These are phyloP conservation scores for Pipistrellus pygmaeus DNA, from an alignment of 2,797 vertebrate species.

Conservation along the genomic window DNA sequence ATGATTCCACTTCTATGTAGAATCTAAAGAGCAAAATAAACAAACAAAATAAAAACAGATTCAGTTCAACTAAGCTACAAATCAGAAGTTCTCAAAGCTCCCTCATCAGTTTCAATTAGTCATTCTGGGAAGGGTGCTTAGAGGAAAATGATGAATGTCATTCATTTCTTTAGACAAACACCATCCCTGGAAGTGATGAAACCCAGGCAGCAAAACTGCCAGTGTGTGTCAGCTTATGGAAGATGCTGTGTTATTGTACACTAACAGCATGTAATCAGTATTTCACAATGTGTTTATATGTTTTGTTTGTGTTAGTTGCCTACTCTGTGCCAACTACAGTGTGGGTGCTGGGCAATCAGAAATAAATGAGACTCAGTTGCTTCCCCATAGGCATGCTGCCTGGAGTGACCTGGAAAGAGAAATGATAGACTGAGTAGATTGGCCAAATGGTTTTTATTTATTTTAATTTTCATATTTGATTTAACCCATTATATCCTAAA, in stretches of 20 bases:
- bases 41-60: no score
- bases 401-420: not conserved
- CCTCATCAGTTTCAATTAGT: no score
- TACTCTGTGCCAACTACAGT: not conserved
- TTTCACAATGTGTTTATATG: not conserved
- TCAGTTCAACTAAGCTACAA: no score
- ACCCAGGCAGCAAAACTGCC: not conserved
- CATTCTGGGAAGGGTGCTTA: no score
- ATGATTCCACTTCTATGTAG: no score
- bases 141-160: not conserved
- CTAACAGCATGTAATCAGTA: not conserved
- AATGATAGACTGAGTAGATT: not conserved
- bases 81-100: no score
- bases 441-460: not conserved
- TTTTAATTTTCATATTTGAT: not conserved
- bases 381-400: not conserved
- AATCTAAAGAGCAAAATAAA: no score
- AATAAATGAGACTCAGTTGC: not conserved
- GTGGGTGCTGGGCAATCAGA: not conserved
- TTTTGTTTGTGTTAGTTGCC: not conserved
- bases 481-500: not conserved
- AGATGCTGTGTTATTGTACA: not conserved
- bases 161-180: not conserved
- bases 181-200: not conserved
- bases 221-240: not conserved